These are phyloP conservation scores for Polietes domitor DNA, from an alignment of 2,888 invertebrate species.

Conservation along the genomic window DNA sequence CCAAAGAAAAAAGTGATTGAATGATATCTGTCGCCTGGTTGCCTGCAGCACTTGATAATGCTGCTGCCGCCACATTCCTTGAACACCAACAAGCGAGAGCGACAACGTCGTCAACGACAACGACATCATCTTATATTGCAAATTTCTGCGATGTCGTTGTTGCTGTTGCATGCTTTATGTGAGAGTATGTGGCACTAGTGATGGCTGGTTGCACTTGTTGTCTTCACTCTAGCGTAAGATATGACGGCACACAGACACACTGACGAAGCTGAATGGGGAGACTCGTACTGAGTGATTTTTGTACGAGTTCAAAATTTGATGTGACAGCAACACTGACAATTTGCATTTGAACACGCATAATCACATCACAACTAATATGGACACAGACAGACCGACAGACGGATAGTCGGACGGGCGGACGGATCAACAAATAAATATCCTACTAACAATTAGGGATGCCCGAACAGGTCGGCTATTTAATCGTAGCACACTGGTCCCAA, in stretches of 20 bases:
- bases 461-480: too few relatives aligned
- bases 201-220: conserved; percentile 68
- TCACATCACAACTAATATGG: conserved; percentile 64
- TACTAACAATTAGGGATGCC: conserved; percentile 37
- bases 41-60: conserved; percentile 60
- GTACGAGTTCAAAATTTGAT: conserved; percentile 60
- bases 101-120: conserved; percentile 45
- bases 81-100: conserved; percentile 49
- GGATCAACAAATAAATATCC: conserved; percentile 39
- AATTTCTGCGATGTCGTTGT: conserved; percentile 40
- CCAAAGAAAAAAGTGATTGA: conserved; percentile 59
- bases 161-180: neutral
- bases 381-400: conserved; percentile 28
- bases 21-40: conserved; percentile 67
- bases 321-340: conserved; percentile 68
- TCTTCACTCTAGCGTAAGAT: conserved; percentile 67
- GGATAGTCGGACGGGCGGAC: neutral
- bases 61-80: conserved; percentile 64
- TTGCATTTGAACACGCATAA: conserved; percentile 65
- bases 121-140: conserved; percentile 65
- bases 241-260: conserved; percentile 46
- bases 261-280: neutral
- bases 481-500: too few relatives aligned
- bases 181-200: conserved; percentile 41
- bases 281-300: conserved; percentile 37